Evolutionary conservation across 2,888 invertebrate genomes (phyloP).

Genomic region (Diarsia brunnea): DNA sequence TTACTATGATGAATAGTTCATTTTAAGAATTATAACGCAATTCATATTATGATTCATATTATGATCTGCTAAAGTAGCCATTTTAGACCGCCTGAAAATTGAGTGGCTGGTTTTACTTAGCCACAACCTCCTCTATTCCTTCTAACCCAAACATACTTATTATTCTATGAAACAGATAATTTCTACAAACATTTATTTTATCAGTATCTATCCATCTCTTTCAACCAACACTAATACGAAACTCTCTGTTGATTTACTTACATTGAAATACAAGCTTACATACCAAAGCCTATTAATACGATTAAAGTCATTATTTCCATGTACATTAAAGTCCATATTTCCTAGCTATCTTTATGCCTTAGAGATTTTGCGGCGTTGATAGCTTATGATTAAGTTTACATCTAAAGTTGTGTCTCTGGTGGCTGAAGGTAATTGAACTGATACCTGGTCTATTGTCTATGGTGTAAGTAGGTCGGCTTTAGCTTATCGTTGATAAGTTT

Average conservation of each 20-base stretch:
- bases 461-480: conserved; percentile 37
- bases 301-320: conserved; percentile 18
- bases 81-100: no score
- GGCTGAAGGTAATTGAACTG: conserved; percentile 50
- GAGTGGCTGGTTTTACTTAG: no score
- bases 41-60: no score
- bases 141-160: neutral
- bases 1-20: no score
- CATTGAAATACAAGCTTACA: neutral
- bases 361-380: conserved; percentile 52
- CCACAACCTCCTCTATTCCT: neutral
- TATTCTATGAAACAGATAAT: neutral
- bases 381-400: conserved; percentile 61
- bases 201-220: conserved; percentile 11
- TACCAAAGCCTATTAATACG: neutral
- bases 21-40: no score
- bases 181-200: neutral
- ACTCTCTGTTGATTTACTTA: conserved; percentile 20
- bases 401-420: conserved; percentile 49
- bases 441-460: conserved; percentile 55
- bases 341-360: conserved; percentile 13
- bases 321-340: conserved; percentile 19
- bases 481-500: conserved; percentile 56
- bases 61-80: no score
- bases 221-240: conserved; percentile 21